Conservation (phyloP, 2,888 invertebrate genomes). For the Desoria tigrina region DNA sequence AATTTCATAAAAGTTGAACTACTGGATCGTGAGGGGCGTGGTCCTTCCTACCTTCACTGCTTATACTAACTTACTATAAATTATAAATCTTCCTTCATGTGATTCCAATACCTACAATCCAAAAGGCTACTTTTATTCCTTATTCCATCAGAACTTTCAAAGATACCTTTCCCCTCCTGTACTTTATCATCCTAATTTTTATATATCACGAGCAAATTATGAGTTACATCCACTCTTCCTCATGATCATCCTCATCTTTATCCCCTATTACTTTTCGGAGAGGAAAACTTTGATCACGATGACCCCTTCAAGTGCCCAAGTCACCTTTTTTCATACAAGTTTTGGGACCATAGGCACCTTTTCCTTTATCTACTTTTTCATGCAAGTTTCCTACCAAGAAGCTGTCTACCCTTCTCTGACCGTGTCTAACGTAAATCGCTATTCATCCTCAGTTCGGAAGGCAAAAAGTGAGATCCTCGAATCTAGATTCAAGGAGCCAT, state of each 20-base stretch:
- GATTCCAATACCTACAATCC: slow-evolving; percentile 11
- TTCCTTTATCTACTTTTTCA: slow-evolving; percentile 11
- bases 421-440: neutral
- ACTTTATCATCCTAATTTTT: slow-evolving; percentile 1
- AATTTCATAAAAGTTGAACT: slow-evolving; percentile 50
- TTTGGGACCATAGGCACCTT: slow-evolving; percentile 5
- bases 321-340: neutral
- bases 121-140: too few relatives aligned
- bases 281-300: neutral
- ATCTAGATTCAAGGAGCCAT: slow-evolving; percentile 9
- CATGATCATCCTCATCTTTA: slow-evolving; percentile 20
- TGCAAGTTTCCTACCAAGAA: too few relatives aligned
- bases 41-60: slow-evolving; percentile 20
- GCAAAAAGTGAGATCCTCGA: slow-evolving; percentile 11
- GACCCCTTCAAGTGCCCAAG: neutral
- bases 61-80: too few relatives aligned
- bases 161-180: neutral
- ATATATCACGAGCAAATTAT: slow-evolving; percentile 5
- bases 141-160: slow-evolving; percentile 2
- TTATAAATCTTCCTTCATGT: slow-evolving; percentile 16
- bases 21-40: slow-evolving; percentile 54
- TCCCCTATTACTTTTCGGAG: slow-evolving; percentile 10
- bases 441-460: neutral
- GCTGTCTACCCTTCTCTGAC: slow-evolving; percentile 11
- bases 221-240: neutral